phyloP scores from a whole-genome alignment of 2,888 invertebrate species.

The Leptarthrus brevirostris region DNA sequence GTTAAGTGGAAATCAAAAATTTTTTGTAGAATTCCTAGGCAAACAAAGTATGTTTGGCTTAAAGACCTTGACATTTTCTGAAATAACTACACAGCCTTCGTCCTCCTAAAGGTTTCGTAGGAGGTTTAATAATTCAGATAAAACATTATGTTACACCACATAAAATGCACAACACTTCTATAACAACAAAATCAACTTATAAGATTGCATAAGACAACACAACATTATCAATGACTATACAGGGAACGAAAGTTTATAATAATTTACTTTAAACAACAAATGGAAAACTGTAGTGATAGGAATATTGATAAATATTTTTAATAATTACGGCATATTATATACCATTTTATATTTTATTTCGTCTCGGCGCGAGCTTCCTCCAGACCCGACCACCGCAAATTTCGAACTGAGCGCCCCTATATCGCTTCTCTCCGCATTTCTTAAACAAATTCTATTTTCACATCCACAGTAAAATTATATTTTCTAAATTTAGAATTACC shows the following conservation, averaged over 20 bases:
- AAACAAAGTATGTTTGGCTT: too few relatives aligned
- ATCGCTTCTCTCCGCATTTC: background rate
- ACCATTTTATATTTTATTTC: slow-evolving; percentile 38
- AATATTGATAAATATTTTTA: background rate
- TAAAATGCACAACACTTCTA: too few relatives aligned
- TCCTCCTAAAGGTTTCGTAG: too few relatives aligned
- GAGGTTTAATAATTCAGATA: too few relatives aligned
- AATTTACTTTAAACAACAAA: background rate
- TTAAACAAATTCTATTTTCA: background rate
- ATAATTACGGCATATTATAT: background rate
- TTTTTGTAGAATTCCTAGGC: too few relatives aligned
- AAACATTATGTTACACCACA: too few relatives aligned
- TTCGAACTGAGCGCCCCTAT: slow-evolving; percentile 42
- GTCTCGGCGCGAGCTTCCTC: slow-evolving; percentile 45
- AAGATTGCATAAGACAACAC: background rate
- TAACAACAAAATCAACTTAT: too few relatives aligned
- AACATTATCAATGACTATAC: background rate
- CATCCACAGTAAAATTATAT: background rate
- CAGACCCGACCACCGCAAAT: slow-evolving; percentile 33
- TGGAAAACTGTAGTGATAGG: background rate
- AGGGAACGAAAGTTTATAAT: background rate
- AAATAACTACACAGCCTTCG: too few relatives aligned
- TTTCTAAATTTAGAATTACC: background rate
- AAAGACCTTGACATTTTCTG: too few relatives aligned
- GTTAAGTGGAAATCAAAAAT: too few relatives aligned